These are phyloP conservation scores for Eucera pruinosa DNA, from an alignment of 2,888 invertebrate genomes.

Conservation along the genomic window DNA sequence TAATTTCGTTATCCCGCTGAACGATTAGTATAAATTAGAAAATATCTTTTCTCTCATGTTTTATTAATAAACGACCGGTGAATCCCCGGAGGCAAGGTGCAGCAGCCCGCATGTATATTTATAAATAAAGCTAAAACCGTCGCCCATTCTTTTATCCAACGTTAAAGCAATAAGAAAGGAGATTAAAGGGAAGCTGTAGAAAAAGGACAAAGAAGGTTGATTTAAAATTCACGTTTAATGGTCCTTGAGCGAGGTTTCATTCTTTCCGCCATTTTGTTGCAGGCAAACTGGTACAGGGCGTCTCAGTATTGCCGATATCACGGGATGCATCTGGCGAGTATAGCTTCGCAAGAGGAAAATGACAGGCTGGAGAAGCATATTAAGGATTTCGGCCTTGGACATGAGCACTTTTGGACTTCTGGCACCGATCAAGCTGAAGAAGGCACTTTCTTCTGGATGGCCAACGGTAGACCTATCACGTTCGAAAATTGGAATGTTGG, in stretches of 20 bases:
- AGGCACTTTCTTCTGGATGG: constrained; percentile 97
- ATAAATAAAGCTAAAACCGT: constrained; percentile 13
- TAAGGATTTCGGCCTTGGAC: constrained; percentile 94
- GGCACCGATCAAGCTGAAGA: constrained; percentile 96
- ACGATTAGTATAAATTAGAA: constrained; percentile 26
- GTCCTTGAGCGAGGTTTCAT: constrained; percentile 8
- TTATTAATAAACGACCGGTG: constrained; percentile 37
- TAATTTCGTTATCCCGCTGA: neutral
- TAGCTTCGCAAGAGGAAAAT: constrained; percentile 95
- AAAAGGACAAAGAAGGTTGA: neutral
- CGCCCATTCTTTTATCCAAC: constrained; percentile 3
- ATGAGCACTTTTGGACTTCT: constrained; percentile 97
- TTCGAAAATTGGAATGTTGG: constrained; percentile 98
- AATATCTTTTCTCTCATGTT: constrained; percentile 16
- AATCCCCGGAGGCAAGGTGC: constrained; percentile 3
- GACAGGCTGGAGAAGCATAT: constrained; percentile 95
- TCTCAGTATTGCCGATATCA: constrained; percentile 96
- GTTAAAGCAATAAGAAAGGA: neutral
- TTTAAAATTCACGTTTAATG: constrained; percentile 25
- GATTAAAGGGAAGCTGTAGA: neutral
- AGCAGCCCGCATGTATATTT: constrained; percentile 21
- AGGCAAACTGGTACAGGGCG: constrained; percentile 97
- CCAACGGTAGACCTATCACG: constrained; percentile 93
- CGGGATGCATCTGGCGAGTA: constrained; percentile 96
- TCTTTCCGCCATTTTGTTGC: constrained; percentile 68